These are phyloP conservation scores for Hipposideros larvatus DNA, from an alignment of 2,797 vertebrate species.

Conservation along the genomic window DNA sequence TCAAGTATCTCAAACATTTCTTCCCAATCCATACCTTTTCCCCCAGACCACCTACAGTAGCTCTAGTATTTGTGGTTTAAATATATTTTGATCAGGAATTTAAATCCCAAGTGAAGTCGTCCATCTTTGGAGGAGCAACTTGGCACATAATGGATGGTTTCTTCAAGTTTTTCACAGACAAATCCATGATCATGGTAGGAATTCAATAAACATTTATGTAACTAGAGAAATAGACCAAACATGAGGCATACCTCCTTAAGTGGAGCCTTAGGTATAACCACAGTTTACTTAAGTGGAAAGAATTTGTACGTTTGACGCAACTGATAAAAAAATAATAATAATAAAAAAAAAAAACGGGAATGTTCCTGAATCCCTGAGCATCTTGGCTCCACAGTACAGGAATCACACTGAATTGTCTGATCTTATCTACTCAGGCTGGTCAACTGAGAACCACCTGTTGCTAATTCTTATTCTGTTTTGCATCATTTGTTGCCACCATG, in stretches of 20 bases:
- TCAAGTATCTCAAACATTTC: constrained; percentile 37
- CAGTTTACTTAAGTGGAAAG: not conserved
- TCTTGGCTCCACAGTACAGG: not conserved
- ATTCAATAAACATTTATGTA: constrained; percentile 19
- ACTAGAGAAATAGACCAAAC: not conserved
- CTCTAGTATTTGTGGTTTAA: not conserved
- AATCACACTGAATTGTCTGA: not conserved
- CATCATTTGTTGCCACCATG: not conserved
- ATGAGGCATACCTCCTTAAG: not conserved
- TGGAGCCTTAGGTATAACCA: not conserved
- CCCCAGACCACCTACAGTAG: not conserved
- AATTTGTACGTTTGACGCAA: not conserved
- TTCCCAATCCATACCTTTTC: not conserved
- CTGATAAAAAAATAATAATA: not conserved
- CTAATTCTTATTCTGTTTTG: not conserved
- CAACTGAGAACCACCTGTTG: not conserved
- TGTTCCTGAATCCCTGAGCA: not conserved
- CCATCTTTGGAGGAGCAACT: not conserved
- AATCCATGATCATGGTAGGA: not conserved
- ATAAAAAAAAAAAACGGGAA: not conserved
- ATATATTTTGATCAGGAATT: not conserved
- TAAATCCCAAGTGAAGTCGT: not conserved
- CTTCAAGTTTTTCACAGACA: not conserved
- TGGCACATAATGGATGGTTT: not conserved
- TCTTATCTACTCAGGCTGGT: not conserved